Base-by-base conservation (phyloP, 2,797 vertebrate species). In the Tolypeutes matacus region DNA sequence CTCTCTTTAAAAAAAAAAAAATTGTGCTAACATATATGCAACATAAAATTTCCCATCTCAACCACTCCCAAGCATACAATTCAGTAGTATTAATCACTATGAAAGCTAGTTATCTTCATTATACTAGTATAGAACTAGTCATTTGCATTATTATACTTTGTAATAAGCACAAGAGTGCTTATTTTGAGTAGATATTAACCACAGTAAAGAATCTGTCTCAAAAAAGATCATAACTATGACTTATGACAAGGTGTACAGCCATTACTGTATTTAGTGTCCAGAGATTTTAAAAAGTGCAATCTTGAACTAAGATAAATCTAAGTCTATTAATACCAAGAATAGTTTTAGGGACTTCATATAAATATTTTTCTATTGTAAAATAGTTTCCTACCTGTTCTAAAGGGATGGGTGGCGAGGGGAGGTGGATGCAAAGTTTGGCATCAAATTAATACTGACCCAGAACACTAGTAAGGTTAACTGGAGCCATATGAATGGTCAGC, bases 211-310 rank as follows among this genome's bases (percentile, higher is more conserved):
- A 93, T 72, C 81, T 2, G 36, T 86, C 87, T 60, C 91, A 23
- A 94, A 29, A 96, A 94, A 91, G 84, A 91, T 70, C 83, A 39
- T 39, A 39, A 39, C 39, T 39, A 39, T 39, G 39, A 39, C 39
- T 39, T 39, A 39, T 39, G 39, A 39, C 39, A 39, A 39, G 39
- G 39, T 39, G 39, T 39, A 39, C 39, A 39, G 39, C 39, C 39
- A 92, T 0, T 60, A 53, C 5, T 91, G 65, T 95, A 92, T 77
- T 93, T 84, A 86, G 18, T 85, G 70, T 92, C 65, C 70, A 91
- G 78, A 85, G 36, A 75, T 96, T 96, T 88, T 20, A 65, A 91
- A 96, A 96, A 94, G 82, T 91, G 4, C n/a, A 92, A 29, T 89
- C 67, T 86, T 87, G 15, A 93, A 87, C 49, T 93, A 76, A 78